Conservation (phyloP, 2,888 invertebrate species). For the Syrista parreyssii region DNA sequence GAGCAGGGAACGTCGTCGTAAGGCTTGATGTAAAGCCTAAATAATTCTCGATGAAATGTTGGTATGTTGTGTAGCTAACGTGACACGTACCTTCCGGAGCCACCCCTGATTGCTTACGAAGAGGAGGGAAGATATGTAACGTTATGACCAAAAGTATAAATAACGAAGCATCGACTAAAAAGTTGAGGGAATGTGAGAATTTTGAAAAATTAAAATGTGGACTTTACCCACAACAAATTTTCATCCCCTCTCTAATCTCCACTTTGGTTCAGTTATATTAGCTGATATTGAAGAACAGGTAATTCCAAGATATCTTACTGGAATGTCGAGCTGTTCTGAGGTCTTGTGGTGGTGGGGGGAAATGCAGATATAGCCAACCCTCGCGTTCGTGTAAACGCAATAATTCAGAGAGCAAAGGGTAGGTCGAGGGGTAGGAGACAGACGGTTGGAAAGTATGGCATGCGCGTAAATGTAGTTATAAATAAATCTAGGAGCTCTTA, state of each 20-base stretch:
- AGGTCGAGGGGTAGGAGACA: not conserved
- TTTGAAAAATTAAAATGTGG: not conserved
- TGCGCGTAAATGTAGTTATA: constrained; percentile 67
- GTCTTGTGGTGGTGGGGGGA: too few relatives aligned
- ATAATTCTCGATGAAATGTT: constrained; percentile 53
- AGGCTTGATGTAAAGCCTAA: constrained; percentile 57
- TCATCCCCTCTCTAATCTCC: not conserved
- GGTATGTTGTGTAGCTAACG: constrained; percentile 26
- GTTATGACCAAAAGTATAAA: not conserved
- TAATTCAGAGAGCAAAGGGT: constrained; percentile 56
- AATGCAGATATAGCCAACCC: not conserved
- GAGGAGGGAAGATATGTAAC: not conserved
- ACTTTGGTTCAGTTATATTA: not conserved
- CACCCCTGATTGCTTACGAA: not conserved
- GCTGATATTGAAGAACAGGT: not conserved
- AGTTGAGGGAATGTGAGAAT: not conserved
- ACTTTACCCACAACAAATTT: not conserved
- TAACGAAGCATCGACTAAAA: not conserved
- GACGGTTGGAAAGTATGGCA: constrained; percentile 49
- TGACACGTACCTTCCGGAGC: not conserved
- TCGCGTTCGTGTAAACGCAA: constrained; percentile 53
- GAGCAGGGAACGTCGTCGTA: constrained; percentile 24
- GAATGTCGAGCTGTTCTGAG: not conserved
- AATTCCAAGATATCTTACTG: not conserved
- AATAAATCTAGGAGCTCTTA: constrained; percentile 67